phyloP scores from a whole-genome alignment of 2,113 vertebrate genomes.

The Leptosomus discolor region DNA sequence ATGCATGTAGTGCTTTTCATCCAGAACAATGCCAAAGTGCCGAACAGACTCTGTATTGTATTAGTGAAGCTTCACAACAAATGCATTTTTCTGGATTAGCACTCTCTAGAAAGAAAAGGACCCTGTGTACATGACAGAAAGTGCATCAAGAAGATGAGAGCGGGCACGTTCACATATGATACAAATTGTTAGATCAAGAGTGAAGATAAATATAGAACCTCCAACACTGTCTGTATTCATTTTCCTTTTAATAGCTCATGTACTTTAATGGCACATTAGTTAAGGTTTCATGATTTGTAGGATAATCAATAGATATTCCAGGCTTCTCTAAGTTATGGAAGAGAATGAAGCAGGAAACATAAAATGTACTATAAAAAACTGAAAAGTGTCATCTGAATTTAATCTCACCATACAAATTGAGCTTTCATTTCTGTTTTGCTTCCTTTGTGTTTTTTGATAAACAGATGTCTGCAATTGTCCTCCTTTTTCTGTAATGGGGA shows the following conservation, averaged over 20 bases:
- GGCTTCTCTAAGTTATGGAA: neutral
- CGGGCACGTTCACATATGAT: neutral
- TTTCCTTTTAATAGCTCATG: neutral
- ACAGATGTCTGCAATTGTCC: neutral
- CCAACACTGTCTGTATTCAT: neutral
- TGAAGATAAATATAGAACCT: neutral
- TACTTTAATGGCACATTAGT: neutral
- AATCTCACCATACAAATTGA: rapidly evolving
- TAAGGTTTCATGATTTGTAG: neutral
- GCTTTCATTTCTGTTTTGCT: neutral
- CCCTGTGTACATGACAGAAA: neutral
- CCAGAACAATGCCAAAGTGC: neutral
- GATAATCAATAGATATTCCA: neutral
- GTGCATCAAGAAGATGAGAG: neutral
- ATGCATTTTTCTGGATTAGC: neutral
- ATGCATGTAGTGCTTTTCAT: neutral
- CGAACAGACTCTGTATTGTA: neutral
- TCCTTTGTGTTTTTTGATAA: neutral
- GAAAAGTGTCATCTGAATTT: neutral
- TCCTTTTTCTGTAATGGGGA: neutral
- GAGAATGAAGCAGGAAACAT: neutral
- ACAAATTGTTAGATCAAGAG: neutral
- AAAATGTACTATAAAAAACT: neutral
- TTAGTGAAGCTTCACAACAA: neutral
- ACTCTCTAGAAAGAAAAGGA: neutral